Percentiles rank a stretch among this genome's conserved stretches.
phyloP scores from a whole-genome alignment of 2,888 invertebrate genomes.

The Himalopsyche anomala region DNA sequence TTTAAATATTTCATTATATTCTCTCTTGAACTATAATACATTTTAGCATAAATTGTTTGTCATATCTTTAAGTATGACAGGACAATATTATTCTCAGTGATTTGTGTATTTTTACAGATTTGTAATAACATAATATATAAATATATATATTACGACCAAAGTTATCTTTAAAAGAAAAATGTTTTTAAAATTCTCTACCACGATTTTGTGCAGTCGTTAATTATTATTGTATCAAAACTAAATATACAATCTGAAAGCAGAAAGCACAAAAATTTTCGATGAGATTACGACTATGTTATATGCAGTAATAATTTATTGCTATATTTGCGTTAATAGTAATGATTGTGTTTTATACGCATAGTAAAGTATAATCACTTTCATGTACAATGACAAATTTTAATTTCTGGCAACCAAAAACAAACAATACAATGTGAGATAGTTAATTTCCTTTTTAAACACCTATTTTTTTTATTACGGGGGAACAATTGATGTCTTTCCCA shows the following conservation, averaged over 20 bases:
- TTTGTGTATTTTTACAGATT: slow-evolving; percentile 1
- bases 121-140: not conserved
- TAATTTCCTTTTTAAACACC: not conserved
- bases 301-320: too few species aligned
- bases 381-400: too few species aligned
- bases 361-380: too few species aligned
- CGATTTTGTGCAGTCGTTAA: not conserved
- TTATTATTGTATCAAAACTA: not conserved
- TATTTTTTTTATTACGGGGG: not conserved
- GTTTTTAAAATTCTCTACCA: slow-evolving; percentile 24
- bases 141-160: slow-evolving; percentile 21
- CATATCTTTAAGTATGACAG: slow-evolving; percentile 11
- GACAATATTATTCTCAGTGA: not conserved
- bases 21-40: too few species aligned
- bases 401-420: not conserved
- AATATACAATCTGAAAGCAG: too few species aligned
- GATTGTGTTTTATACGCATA: too few species aligned
- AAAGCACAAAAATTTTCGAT: too few species aligned
- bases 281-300: too few species aligned
- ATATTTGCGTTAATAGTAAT: too few species aligned
- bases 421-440: slow-evolving; percentile 28
- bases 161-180: slow-evolving; percentile 6
- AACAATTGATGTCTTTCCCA: slow-evolving; percentile 58
- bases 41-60: not conserved
- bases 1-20: slow-evolving; percentile 1